Conservation (phyloP, 1,140 invertebrate species). For the Sarcophaga peregrina region DNA sequence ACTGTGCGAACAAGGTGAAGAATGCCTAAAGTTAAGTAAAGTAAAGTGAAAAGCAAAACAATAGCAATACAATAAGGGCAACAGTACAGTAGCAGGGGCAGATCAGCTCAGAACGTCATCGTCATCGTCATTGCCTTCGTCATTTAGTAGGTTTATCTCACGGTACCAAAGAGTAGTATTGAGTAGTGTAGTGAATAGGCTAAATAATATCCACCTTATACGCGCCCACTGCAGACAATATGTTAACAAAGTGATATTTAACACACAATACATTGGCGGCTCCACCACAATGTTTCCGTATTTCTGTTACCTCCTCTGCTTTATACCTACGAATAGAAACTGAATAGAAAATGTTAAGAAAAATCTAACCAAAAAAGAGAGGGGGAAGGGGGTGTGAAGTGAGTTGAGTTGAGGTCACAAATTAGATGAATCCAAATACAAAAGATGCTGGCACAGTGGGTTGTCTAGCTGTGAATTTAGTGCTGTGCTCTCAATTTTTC, state of each 20-base stretch:
- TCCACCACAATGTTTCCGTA: too few relatives aligned
- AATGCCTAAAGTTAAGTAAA: background rate
- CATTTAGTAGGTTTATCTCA: background rate
- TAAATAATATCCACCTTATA: background rate
- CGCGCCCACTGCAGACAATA: background rate
- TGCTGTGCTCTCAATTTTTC: background rate
- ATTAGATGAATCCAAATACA: background rate
- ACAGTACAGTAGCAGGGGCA: background rate
- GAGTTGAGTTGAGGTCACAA: background rate
- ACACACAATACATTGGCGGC: background rate
- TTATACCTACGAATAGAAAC: too few relatives aligned
- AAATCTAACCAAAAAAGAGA: too few relatives aligned
- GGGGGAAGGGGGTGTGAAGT: background rate
- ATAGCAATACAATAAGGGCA: background rate
- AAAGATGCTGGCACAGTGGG: background rate
- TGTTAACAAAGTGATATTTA: constrained; percentile 22
- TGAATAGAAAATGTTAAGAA: too few relatives aligned
- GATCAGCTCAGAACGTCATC: background rate
- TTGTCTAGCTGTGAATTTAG: background rate
- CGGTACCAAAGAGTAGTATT: too few relatives aligned
- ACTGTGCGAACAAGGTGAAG: background rate
- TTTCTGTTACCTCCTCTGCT: too few relatives aligned
- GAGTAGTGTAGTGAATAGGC: too few relatives aligned
- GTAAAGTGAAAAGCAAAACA: too few relatives aligned
- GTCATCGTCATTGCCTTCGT: background rate